Base-by-base conservation (phyloP, 2,888 invertebrate species). In the Drosophila heteroneura region DNA sequence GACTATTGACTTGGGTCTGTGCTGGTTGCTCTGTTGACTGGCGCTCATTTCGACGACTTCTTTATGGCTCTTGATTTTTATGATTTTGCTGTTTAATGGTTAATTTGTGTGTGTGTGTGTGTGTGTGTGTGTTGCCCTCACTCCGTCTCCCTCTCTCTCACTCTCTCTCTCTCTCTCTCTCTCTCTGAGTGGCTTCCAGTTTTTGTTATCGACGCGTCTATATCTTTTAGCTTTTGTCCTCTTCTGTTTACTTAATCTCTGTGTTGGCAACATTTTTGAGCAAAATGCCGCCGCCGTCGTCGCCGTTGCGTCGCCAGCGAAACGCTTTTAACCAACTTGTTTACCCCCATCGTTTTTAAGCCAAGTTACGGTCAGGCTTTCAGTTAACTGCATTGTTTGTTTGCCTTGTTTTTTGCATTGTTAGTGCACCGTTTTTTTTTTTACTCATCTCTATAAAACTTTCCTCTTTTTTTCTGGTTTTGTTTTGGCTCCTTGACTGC, bases 21-120 rank as follows among this genome's bases (percentile, higher is more conserved):
- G 37, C 30, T 37, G 56, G 16, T 16, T 19, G 10, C 37, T 26
- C 47, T 28, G 56, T 35, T 39, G 16, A 68, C 74, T 74, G 90
- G 89, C 90, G 90, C 85, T 90, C 90, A 89, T 90, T 90, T 74
- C 73, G 89, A 89, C 87, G 90, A 87, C 82, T 89, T 82, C 91
- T 92, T 90, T 90, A 92, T 85, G 89, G 82, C 76, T 87, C 84
- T 91, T 87, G 90, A 85, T 90, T 92, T 91, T 92, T 91, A 91
- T 85, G 91, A 91, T 90, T 91, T 90, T 90, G 83, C 85, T 84
- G 80, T 85, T 84, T 90, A 92, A 92, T 92, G 91, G 89, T 83
- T 87, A 90, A 89, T 91, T 90, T 89, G 86, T 83, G 82, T 74
- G 69, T 41, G 35, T 35, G 33, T 14, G 35, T 14, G 33, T 33